Base-by-base conservation (phyloP, 2,797 vertebrate genomes). In the Phrynocephalus vlangalii region DNA sequence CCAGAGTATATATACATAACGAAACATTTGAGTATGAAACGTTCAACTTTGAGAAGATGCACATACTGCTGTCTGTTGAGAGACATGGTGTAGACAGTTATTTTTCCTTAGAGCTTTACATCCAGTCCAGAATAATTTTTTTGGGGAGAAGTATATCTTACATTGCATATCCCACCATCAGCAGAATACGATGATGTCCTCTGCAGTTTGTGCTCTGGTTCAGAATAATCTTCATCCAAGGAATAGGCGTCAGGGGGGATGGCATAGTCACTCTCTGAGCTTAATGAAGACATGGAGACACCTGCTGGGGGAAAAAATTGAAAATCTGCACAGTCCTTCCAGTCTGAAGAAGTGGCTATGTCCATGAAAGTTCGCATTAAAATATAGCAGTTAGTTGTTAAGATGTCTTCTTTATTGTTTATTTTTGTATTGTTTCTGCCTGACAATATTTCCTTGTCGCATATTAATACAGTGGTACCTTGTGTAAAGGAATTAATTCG, bases 261-360 rank as follows among this genome's bases (percentile, higher is more conserved):
- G 90, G 98, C 98, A 24, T 99, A 99, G 94, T 99, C 98, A 22
- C 98, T 98, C 94, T 99, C 98, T 0, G 98, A 99, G 96, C 98
- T 99, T 94, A 99, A 93, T 0, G 98, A 99, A 66, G 98, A 99
- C 98, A 99, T 97, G 86, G 98, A 99, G 71, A 98, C 98, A 11
- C 98, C 98, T 99, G 91, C 28, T 84, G 16, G 5, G 84, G 92
- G 90, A 9, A 85, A 82, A 90, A 50, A 81, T 26, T 0, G 90
- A 73, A 91, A 72, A 28, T 6, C 70, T 11, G 16, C 13, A 56
- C 52, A 56, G 9, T 56, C 38, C 13, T 56, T 56, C 52, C 52
- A 10, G 52, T 1, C 52, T 15, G 52, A 56, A 56, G 52, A 56
- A 15, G 52, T 56, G 52, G 52, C 15, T 11, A 10, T 56, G 52